Conservation (phyloP, 2,113 vertebrate genomes). For the Pygoscelis adeliae region DNA sequence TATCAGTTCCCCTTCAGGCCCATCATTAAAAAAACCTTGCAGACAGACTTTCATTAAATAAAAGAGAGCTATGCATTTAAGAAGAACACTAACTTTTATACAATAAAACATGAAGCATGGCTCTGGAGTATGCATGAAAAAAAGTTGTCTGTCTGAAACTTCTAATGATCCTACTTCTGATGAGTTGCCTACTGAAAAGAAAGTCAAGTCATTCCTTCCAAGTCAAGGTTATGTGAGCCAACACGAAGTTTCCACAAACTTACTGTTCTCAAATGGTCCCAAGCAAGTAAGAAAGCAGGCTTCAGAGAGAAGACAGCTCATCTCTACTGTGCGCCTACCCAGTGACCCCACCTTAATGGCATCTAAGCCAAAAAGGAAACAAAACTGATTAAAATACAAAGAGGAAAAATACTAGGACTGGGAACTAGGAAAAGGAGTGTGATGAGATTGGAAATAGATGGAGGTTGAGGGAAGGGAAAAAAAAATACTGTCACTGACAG, state of each 20-base stretch:
- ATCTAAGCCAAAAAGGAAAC: neutral
- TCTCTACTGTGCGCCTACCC: neutral
- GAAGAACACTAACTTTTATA: neutral
- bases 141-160: neutral
- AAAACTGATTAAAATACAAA: neutral
- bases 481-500: neutral
- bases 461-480: neutral
- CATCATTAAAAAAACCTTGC: neutral
- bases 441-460: neutral
- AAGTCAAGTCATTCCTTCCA: neutral
- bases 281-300: neutral
- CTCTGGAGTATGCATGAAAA: neutral
- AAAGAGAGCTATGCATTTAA: fast-evolving
- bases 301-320: neutral
- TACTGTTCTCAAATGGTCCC: neutral
- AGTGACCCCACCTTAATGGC: neutral
- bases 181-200: neutral
- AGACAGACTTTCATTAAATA: neutral
- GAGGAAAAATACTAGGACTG: neutral
- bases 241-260: neutral
- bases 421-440: neutral
- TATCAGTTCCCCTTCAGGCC: neutral
- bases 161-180: neutral
- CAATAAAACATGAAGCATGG: neutral
- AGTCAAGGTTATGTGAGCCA: neutral